A percentile compares a stretch with the other conserved stretches of the same genome.
These are phyloP conservation scores for Eulimnadia texana DNA, from an alignment of 1,140 invertebrate species.

Conservation along the genomic window DNA sequence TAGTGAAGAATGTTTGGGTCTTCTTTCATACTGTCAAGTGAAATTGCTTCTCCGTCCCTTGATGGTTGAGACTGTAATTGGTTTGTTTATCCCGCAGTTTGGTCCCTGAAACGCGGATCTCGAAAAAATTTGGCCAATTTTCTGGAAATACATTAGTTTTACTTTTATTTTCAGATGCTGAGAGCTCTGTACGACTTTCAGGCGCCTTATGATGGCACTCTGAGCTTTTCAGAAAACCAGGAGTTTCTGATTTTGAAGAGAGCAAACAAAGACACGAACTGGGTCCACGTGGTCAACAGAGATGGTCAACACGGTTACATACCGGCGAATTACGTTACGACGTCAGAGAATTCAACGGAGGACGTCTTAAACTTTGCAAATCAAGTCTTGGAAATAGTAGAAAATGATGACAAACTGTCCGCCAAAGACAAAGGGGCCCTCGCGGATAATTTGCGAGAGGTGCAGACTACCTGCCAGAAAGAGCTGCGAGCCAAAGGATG, in stretches of 20 bases:
- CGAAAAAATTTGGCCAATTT: background rate
- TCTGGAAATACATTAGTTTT: background rate
- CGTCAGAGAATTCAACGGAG: background rate
- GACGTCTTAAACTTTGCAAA: background rate
- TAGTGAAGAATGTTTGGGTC: background rate
- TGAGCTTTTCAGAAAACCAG: conserved; percentile 4
- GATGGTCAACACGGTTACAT: conserved; percentile 1
- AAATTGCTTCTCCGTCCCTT: background rate
- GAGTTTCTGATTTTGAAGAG: conserved; percentile 1
- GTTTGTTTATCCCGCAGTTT: background rate
- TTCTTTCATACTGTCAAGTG: background rate
- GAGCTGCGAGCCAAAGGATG: background rate
- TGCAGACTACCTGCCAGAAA: background rate
- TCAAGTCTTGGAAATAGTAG: background rate
- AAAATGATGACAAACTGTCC: background rate
- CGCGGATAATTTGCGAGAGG: background rate
- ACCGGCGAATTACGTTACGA: conserved; percentile 2
- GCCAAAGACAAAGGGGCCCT: background rate
- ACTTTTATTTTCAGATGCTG: background rate
- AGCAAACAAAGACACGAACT: background rate
- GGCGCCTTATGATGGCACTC: background rate
- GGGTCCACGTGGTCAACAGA: conserved; percentile 1
- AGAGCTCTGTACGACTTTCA: conserved; percentile 8
- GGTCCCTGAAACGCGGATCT: background rate
- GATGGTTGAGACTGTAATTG: background rate